Evolutionary conservation across 1,140 invertebrate genomes (phyloP), one percentile per base, ranked within the genome.

Genomic region (Drosophila equinoxialis): DNA sequence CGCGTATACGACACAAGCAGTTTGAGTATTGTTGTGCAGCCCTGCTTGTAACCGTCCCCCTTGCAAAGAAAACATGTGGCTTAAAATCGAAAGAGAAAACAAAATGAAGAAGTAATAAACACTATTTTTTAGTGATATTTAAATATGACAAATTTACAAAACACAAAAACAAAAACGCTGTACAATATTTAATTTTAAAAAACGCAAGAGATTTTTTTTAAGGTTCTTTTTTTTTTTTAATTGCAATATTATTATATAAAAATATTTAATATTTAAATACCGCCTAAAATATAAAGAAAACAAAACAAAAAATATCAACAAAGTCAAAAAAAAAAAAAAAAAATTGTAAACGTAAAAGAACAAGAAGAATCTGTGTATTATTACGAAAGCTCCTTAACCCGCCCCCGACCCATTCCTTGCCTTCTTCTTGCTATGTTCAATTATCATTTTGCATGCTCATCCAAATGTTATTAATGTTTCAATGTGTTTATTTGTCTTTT

Each of bases 111-210:
- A 30, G 30, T 3, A 30, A 30, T 59, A 48, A 62, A 41, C 66
- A 65, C 57, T 86, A 79, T 76, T 79, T 73, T 71, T 79, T 68
- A 87, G 84, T 89, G 80, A 87, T 89, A 87, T 80, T 89, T 84
- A 80, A 86, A 81, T 79, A 39, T 60, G 72, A 80, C 41, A 41
- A 48, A 72, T 71, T 71, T 62, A 71, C 64, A 62, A 65, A 26
- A 26, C 23, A 66, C 71, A 73, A 54, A 80, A 89, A 72, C 78
- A 90, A 85, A 26, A 37, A 41, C n/a, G 17, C 45, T 51, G 45
- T 51, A 51, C 45, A 51, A 51, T 58, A 63, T 68, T 35, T 68
- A 61, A 33, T 61, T 51, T 51, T 10, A 51, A 14, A 51, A 14
- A 8, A 51, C 37, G 11, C 11, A 51, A 23, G 45, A 51, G 45